phyloP scores from a whole-genome alignment of 2,113 vertebrate species.

The Cyprinus carpio region DNA sequence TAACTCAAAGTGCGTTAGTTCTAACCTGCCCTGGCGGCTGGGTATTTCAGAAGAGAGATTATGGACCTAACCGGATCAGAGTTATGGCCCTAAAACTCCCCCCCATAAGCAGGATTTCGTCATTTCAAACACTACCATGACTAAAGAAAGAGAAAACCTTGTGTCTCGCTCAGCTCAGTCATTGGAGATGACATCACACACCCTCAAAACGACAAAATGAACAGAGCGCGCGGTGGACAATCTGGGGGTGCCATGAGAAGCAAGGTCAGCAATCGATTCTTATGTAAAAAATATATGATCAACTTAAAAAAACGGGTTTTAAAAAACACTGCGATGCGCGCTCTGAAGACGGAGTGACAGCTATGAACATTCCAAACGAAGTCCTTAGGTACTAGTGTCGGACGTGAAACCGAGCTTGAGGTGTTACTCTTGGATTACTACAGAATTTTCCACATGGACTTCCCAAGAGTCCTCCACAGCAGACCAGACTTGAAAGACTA shows the following conservation, averaged over 20 bases:
- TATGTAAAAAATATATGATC: slow-evolving; percentile 34
- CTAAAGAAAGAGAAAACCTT: slow-evolving; percentile 28
- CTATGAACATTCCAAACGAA: neutral
- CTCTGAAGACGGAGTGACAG: slow-evolving; percentile 43
- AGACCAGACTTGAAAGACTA: slow-evolving; percentile 28
- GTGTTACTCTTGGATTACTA: slow-evolving; percentile 37
- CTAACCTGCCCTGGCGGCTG: slow-evolving; percentile 41
- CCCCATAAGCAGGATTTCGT: slow-evolving; percentile 42
- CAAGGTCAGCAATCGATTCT: slow-evolving; percentile 13
- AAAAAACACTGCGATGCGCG: slow-evolving; percentile 48
- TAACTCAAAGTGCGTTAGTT: slow-evolving; percentile 51
- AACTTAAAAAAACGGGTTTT: slow-evolving; percentile 18
- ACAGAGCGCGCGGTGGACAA: slow-evolving; percentile 13
- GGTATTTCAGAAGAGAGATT: slow-evolving; percentile 42
- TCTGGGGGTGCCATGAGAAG: slow-evolving; percentile 12
- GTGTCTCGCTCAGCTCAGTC: slow-evolving; percentile 29
- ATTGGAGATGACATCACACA: slow-evolving; percentile 25
- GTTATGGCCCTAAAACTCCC: slow-evolving; percentile 36
- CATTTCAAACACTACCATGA: slow-evolving; percentile 43
- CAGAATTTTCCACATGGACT: slow-evolving; percentile 22
- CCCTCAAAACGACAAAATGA: neutral
- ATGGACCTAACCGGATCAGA: slow-evolving; percentile 40
- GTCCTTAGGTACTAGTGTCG: slow-evolving; percentile 9
- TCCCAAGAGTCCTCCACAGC: slow-evolving; percentile 30
- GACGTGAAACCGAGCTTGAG: neutral